A percentile compares a stretch with the other conserved stretches of the same genome.
phyloP scores from a whole-genome alignment of 2,113 vertebrate genomes.

The Lipotes vexillifer region DNA sequence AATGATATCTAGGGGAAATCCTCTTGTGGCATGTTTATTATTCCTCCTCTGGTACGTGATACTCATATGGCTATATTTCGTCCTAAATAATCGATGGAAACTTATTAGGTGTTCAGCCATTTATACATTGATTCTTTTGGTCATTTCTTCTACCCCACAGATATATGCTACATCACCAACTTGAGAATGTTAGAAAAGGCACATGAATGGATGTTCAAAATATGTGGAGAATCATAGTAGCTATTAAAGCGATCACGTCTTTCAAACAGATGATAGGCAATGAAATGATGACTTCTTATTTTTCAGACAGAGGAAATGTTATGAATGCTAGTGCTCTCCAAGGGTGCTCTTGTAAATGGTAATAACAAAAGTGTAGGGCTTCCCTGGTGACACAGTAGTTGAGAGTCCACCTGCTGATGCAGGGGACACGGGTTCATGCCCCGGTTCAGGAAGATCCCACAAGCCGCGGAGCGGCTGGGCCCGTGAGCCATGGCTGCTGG shows the following conservation, averaged over 20 bases:
- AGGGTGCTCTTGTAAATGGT: neutral
- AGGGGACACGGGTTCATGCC: too few relatives aligned
- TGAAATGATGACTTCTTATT: neutral
- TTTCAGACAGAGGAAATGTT: neutral
- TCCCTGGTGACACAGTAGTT: too few relatives aligned
- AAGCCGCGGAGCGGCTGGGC: fast-evolving
- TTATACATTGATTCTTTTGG: neutral
- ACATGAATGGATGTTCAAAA: neutral
- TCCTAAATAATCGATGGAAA: neutral
- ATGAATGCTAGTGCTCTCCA: neutral
- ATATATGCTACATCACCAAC: neutral
- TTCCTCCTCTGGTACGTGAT: neutral
- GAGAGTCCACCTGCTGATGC: too few relatives aligned
- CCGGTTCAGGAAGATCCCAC: too few relatives aligned
- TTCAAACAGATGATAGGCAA: neutral
- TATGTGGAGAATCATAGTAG: neutral
- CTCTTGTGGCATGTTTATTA: neutral
- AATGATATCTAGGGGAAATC: neutral
- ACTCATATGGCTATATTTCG: neutral
- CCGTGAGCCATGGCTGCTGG: too few relatives aligned
- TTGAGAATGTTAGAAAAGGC: neutral
- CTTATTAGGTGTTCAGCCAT: neutral
- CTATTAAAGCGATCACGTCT: neutral
- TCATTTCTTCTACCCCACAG: neutral
- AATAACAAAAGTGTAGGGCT: neutral